Base-by-base conservation (phyloP, 2,888 invertebrate species). In the Diploptera punctata region DNA sequence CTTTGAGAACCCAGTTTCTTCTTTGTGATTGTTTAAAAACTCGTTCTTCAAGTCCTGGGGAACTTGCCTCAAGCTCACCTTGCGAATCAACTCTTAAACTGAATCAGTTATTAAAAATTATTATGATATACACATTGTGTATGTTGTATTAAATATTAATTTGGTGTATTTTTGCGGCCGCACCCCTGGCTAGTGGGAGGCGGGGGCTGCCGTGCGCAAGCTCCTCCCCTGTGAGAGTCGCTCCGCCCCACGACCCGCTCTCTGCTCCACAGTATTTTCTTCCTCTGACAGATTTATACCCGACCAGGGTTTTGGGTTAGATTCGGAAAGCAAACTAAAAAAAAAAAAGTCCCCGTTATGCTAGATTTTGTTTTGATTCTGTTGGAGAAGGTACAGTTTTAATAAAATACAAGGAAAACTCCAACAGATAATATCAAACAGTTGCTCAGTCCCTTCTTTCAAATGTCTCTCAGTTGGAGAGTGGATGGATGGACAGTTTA, bases 281-380 rank as follows among this genome's bases (percentile, higher is more conserved):
- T 67, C 29, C 33, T 52, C 26, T 68, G 68, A 68, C 68, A 68
- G 68, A 68, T 68, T 68, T 68, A 68, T 54, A 68, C 68, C 26
- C 68, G n/a, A 54, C 52, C 33, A 68, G 68, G 68, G 68, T 68
- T 68, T 68, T 68, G 33, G 68, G 68, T 68, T 68, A 68, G 68
- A 68, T 68, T 68, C 47, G 52, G 54, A 33, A 54, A 52, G 54
- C 49, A 33, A 47, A 49, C 67, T 49, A 24, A 29, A 52, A 38
- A 52, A 16, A 57, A 57, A 29, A 29, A 54, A 21, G 24, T 13
- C 10, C 1, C 19, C 24, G 24, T 1, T 33, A 21, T 38, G 24
- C 38, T 62, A 62, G 47, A 67, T 67, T 67, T 67, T 67, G 52
- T 54, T 68, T 68, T 68, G 52, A 52, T 52, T 38, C 54, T 57